Percentiles rank a stretch among this genome's conserved stretches.
Conservation (phyloP, 2,888 invertebrate genomes). For the Corbicula japonica region DNA sequence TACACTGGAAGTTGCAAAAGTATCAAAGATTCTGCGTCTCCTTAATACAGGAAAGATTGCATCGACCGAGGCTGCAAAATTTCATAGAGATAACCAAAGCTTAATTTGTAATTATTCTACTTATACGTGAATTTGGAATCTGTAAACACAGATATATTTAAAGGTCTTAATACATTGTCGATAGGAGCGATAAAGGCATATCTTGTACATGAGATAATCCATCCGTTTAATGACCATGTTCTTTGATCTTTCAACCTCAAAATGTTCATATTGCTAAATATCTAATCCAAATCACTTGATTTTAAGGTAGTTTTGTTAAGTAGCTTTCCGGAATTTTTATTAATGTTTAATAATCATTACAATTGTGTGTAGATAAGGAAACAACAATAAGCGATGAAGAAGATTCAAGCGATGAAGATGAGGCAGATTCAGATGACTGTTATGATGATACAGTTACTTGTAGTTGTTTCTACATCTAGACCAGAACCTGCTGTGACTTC, state of each 20-base stretch:
- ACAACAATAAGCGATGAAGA: slow-evolving; percentile 6
- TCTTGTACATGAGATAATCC: slow-evolving; percentile 13
- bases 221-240: slow-evolving; percentile 5
- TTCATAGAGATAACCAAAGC: neutral
- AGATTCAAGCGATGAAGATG: slow-evolving; percentile 12
- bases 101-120: slow-evolving; percentile 6
- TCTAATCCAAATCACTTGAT: slow-evolving; percentile 7
- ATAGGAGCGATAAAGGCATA: neutral
- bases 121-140: slow-evolving; percentile 3
- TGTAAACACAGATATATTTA: slow-evolving; percentile 18
- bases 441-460: slow-evolving; percentile 5
- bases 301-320: slow-evolving; percentile 5
- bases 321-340: too few species aligned
- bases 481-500: slow-evolving; percentile 10
- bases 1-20: slow-evolving; percentile 2
- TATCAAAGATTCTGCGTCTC: neutral
- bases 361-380: slow-evolving; percentile 7
- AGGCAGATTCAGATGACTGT: neutral
- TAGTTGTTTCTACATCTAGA: slow-evolving; percentile 9
- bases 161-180: slow-evolving; percentile 6
- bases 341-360: slow-evolving; percentile 9
- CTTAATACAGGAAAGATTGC: neutral
- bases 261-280: neutral
- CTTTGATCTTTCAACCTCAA: slow-evolving; percentile 10
- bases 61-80: slow-evolving; percentile 2